Evolutionary conservation across 2,888 invertebrate species (phyloP).

Genomic region (Electrophaes corylata): DNA sequence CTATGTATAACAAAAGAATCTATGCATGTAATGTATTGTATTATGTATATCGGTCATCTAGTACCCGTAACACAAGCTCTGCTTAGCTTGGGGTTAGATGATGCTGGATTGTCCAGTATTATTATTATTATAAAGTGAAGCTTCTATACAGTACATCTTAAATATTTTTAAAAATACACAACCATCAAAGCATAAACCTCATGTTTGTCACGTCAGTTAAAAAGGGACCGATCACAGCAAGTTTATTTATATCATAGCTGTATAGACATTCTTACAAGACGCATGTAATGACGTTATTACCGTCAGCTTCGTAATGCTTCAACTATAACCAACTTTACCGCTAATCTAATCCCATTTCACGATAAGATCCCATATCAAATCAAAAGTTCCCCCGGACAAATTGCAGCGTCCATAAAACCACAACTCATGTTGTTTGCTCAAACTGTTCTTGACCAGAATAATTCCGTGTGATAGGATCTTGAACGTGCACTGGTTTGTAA

Average conservation of each 20-base stretch:
- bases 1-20: too few relatives aligned
- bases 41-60: too few relatives aligned
- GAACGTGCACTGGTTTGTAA: slow-evolving; percentile 70
- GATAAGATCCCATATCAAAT: slow-evolving; percentile 41
- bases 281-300: slow-evolving; percentile 3
- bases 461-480: slow-evolving; percentile 75
- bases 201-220: not conserved
- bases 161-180: not conserved
- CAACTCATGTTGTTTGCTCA: slow-evolving; percentile 62
- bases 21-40: too few relatives aligned
- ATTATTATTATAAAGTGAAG: too few relatives aligned
- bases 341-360: slow-evolving; percentile 42
- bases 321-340: slow-evolving; percentile 38
- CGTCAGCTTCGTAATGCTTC: not conserved
- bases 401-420: slow-evolving; percentile 56
- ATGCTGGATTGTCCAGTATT: too few relatives aligned
- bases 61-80: too few relatives aligned
- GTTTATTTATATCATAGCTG: not conserved
- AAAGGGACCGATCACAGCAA: too few relatives aligned
- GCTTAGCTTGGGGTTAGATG: too few relatives aligned
- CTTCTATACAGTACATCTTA: too few relatives aligned
- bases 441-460: slow-evolving; percentile 79
- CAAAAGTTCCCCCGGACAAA: slow-evolving; percentile 53
- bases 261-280: not conserved
- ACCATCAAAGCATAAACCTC: not conserved